Percentiles rank a stretch among this genome's conserved stretches.
Evolutionary conservation across 2,888 invertebrate species (phyloP).

Genomic region (Mythimna lalbum): DNA sequence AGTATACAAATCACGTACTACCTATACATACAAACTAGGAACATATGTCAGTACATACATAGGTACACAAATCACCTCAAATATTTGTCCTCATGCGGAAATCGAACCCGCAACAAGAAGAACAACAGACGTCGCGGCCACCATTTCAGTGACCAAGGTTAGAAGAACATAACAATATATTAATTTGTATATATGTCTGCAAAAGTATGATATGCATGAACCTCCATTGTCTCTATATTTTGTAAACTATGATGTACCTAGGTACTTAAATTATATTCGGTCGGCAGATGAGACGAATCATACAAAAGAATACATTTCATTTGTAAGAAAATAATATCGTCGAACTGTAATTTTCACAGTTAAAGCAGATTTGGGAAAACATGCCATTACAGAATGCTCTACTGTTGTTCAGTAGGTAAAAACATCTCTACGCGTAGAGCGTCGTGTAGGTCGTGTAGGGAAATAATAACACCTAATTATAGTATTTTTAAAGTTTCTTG

Average conservation of each 20-base stretch:
- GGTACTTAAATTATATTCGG: neutral
- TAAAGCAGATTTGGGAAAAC: neutral
- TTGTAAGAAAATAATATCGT: neutral
- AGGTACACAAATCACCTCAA: constrained; percentile 27
- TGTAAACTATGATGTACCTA: neutral
- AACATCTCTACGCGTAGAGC: no score
- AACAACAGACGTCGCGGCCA: constrained; percentile 23
- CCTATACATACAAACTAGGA: constrained; percentile 16
- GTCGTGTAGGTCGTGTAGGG: no score
- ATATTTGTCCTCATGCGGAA: constrained; percentile 54
- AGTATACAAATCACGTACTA: constrained; percentile 42
- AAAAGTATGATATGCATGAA: constrained; percentile 9
- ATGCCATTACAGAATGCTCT: neutral
- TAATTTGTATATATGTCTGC: constrained; percentile 10
- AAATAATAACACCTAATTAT: no score
- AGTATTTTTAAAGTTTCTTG: neutral
- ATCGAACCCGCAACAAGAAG: constrained; percentile 31
- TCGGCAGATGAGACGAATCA: constrained; percentile 17
- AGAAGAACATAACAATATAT: constrained; percentile 28
- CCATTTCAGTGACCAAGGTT: constrained; percentile 47
- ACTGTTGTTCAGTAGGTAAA: neutral
- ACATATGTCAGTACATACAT: constrained; percentile 41
- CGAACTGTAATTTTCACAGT: constrained; percentile 1
- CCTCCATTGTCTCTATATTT: constrained; percentile 6
- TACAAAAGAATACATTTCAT: constrained; percentile 17